Conservation (phyloP, 2,888 invertebrate genomes). For the Chymomyza amoena region DNA sequence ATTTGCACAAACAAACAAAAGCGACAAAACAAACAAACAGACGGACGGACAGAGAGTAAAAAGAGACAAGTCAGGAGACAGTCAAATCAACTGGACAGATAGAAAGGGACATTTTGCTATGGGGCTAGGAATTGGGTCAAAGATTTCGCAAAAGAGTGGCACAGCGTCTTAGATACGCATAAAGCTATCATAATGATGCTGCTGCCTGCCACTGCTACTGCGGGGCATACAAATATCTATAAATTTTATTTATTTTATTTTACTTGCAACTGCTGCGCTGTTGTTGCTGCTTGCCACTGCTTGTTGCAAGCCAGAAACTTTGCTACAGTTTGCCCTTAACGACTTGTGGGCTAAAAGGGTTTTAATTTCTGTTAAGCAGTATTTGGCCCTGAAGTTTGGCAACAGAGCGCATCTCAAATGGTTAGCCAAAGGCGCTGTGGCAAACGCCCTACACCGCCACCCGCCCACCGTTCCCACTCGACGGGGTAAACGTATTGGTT, state of each 20-base stretch:
- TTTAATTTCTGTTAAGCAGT: background rate
- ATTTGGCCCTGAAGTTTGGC: background rate
- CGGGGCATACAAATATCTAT: constrained; percentile 18
- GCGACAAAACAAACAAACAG: constrained; percentile 38
- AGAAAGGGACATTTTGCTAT: background rate
- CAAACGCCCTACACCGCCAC: no score
- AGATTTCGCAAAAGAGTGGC: constrained; percentile 24
- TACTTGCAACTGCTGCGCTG: constrained; percentile 5
- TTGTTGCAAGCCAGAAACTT: no score
- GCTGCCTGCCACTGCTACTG: background rate
- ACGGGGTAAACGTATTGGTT: background rate
- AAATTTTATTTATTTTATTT: constrained; percentile 30
- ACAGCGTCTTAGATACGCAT: background rate
- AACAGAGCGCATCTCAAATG: background rate
- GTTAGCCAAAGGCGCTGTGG: background rate
- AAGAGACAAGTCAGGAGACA: background rate
- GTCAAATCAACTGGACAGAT: background rate
- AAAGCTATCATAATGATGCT: background rate
- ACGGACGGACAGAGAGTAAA: background rate
- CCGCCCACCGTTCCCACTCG: no score
- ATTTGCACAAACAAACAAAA: constrained; percentile 50
- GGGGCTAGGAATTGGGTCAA: constrained; percentile 53
- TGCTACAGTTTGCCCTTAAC: constrained; percentile 30
- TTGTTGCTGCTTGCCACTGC: background rate
- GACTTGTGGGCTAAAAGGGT: background rate